Evolutionary conservation across 2,888 invertebrate species (phyloP).

Genomic region (Mythimna impura): DNA sequence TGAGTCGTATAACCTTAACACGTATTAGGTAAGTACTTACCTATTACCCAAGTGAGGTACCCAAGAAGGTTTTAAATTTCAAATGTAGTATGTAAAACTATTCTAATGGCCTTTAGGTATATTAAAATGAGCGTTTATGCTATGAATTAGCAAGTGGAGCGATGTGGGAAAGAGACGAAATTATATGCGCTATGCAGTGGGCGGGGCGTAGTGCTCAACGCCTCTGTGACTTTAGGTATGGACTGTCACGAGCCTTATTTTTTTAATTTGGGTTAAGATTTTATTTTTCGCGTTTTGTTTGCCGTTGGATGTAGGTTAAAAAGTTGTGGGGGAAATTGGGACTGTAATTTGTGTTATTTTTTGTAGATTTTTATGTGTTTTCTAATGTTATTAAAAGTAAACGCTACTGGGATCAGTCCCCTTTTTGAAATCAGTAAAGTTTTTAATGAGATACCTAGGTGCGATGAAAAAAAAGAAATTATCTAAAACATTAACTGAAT

Average conservation of each 20-base stretch:
- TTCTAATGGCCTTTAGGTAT: constrained; percentile 55
- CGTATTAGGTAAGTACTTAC: constrained; percentile 21
- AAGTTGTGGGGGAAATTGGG: neutral
- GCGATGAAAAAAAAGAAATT: neutral
- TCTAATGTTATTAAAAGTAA: neutral
- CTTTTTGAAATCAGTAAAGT: neutral
- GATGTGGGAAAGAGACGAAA: constrained; percentile 72
- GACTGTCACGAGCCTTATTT: constrained; percentile 36
- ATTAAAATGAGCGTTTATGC: constrained; percentile 58
- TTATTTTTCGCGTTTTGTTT: constrained; percentile 13
- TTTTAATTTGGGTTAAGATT: constrained; percentile 37
- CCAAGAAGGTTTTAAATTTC: constrained; percentile 60
- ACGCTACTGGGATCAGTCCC: neutral
- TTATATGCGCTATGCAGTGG: constrained; percentile 77
- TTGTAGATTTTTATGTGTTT: neutral
- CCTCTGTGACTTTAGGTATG: constrained; percentile 71
- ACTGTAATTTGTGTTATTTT: constrained; percentile 1
- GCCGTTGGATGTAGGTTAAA: constrained; percentile 10
- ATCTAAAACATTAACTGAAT: neutral
- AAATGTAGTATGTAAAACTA: constrained; percentile 62
- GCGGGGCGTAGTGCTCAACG: constrained; percentile 74
- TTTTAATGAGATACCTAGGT: too few relatives aligned
- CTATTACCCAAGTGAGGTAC: constrained; percentile 39
- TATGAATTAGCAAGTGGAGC: constrained; percentile 67
- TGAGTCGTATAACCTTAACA: constrained; percentile 40